Evolutionary conservation across 2,113 vertebrate genomes (phyloP).

Genomic region (Lampris megalopsis): DNA sequence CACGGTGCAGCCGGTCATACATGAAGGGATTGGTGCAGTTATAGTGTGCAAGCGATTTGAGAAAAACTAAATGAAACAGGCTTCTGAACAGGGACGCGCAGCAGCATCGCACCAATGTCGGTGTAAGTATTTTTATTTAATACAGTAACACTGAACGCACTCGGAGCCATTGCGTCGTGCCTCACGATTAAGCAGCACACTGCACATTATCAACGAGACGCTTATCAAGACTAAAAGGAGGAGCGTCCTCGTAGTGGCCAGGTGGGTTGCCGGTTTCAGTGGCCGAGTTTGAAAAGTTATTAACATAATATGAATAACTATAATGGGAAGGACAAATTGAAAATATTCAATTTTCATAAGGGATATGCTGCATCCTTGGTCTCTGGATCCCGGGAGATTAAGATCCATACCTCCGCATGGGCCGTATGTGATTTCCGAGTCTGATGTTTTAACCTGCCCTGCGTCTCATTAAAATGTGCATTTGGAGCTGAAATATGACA

Average conservation of each 20-base stretch:
- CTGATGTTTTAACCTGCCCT: conserved; percentile 41
- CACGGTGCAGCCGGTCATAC: too few relatives aligned
- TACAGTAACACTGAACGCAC: background rate
- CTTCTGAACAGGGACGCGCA: background rate
- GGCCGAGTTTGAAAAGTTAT: too few relatives aligned
- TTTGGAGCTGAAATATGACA: conserved; percentile 50
- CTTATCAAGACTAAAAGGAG: conserved; percentile 1
- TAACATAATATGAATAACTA: background rate
- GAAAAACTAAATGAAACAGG: conserved; percentile 24
- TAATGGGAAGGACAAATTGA: background rate
- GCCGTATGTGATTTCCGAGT: conserved; percentile 23
- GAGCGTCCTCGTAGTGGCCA: background rate
- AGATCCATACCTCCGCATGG: background rate
- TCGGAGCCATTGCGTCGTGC: conserved; percentile 8
- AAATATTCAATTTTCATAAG: background rate
- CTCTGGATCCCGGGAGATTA: background rate
- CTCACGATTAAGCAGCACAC: background rate
- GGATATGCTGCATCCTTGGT: too few relatives aligned
- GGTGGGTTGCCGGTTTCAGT: too few relatives aligned
- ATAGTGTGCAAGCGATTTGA: too few relatives aligned
- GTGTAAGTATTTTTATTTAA: conserved; percentile 6
- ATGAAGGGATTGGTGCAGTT: too few relatives aligned
- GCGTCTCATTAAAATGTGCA: conserved; percentile 49
- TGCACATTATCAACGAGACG: background rate
- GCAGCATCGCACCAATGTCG: conserved; percentile 2